Evolutionary conservation across 2,888 invertebrate species (phyloP), one percentile per base, ranked within the genome.

Genomic region (Drosophila pseudotalamancana): DNA sequence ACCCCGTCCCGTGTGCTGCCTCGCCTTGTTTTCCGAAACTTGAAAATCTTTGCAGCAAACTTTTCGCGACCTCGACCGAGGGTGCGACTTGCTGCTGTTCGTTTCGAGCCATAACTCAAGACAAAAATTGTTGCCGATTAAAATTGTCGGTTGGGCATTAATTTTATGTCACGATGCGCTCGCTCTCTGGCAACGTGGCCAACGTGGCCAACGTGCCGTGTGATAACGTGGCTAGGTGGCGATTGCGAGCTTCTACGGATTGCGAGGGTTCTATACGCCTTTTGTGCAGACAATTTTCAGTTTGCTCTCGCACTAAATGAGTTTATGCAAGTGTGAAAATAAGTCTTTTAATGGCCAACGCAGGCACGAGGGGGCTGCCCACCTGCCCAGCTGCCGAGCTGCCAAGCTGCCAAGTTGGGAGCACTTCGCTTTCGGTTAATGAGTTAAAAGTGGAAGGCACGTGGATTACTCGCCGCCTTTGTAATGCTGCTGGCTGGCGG

Each of bases 71-170:
- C 39, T 39, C 72, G 72, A 48, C 51, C 21, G 31, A 57, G 66
- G 59, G 42, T 54, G 65, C 37, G 23, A 40, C 37, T 50, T 56
- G 49, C 48, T 29, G 43, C n/a, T n/a, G n/a, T 57, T 59, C 53
- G 61, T 63, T 70, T 59, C 53, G 42, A 61, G 80, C 81, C 77
- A 82, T 82, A 86, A 84, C 84, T 88, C 74, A 77, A 72, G 83
- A 72, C 88, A 77, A 85, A 88, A 85, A 88, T 85, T 87, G 86
- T 78, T 87, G 83, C 81, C 87, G 88, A 87, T 87, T 87, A 87
- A 87, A 87, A 88, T 87, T 87, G 87, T 88, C 88, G 87, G 88
- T 87, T 84, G 88, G 84, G 87, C 87, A 87, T 87, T 87, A 87
- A 87, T 87, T 87, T 88, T 85, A 78, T 87, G 88, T 88, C 87